Base-by-base conservation (phyloP, 1,140 invertebrate genomes). In the Gonatopus flavifemur region DNA sequence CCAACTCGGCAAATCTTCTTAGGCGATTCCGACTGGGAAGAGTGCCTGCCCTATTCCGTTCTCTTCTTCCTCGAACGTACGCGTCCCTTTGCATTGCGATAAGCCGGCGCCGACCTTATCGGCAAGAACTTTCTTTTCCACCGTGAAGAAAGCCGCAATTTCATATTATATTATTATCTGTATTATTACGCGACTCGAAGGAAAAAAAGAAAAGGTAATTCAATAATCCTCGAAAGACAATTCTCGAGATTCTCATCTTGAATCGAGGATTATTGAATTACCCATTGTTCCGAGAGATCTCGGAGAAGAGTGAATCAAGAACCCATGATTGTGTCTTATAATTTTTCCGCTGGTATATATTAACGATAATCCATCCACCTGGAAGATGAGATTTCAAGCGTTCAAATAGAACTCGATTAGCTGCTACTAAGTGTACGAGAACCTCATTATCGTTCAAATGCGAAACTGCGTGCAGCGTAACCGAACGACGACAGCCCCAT, bases 161-260 rank as follows among this genome's bases (percentile, higher is more conserved):
- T 33, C 24, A 33, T 53, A 53, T 53, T 53, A 53, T 53, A 49
- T 37, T 30, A 49, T 53, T 53, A 53, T 52, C 45, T 46, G n/a
- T n/a, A n/a, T n/a, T n/a, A n/a, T n/a, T n/a, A n/a, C n/a, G n/a
- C n/a, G n/a, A n/a, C n/a, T n/a, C n/a, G n/a, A n/a, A n/a, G n/a
- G n/a, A n/a, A n/a, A n/a, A n/a, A n/a, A n/a, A n/a, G n/a, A n/a
- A n/a, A n/a, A n/a, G n/a, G n/a, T n/a, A n/a, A n/a, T n/a, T n/a
- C n/a, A n/a, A n/a, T n/a, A n/a, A n/a, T n/a, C n/a, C 42, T 43
- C 41, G 33, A 22, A 24, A 37, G 38, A 36, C 42, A 31, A 20
- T 38, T 38, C 15, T 24, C 32, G 24, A 52, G 46, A 52, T 46
- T 52, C 46, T 41, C 24, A 41, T 46, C 43, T 52, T 52, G n/a